Evolutionary conservation across 2,797 vertebrate species (phyloP), one percentile per base, ranked within the genome.

Genomic region (Diplodus puntazzo): DNA sequence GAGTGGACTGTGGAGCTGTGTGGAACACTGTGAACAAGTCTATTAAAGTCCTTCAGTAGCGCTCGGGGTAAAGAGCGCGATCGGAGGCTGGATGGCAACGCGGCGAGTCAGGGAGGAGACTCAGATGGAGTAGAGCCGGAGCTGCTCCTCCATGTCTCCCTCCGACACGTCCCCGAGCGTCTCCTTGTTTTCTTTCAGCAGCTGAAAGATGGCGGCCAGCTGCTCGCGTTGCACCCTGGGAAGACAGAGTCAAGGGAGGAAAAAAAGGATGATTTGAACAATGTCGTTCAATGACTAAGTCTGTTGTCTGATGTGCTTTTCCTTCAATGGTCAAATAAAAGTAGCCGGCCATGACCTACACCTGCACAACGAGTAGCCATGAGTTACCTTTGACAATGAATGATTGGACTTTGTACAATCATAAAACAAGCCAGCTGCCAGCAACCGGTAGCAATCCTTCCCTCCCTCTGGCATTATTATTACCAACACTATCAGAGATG

Each of bases 151-250:
- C 89, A 98, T 84, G 77, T 99, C 97, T 54, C 95, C 95, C 16
- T 97, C 96, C 0, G 97, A 96, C 94, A 98, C 96, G 48, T 97
- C 96, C 34, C 97, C 98, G 67, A 99, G 99, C 0, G 97, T 98
- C 69, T 97, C 97, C 91, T 95, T 93, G 93, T 97, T 97, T 73
- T 97, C 96, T 84, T 95, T 94, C 91, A 98, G 96, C 80, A 99
- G 95, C 87, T 95, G 95, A 93, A 99, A 98, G 94, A 99, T 98
- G 94, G 97, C 97, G n/a, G 96, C 94, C 90, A 99, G 94, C 94
- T 99, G 98, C 77, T 99, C 96, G 69, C 94, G 96, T 84, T 98
- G 97, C 73, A 98, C 96, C 95, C 98, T 99, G 94, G 79, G 65
- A 71, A 76, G 76, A 89, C 18, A 69, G 65, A 61, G 46, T 21